phyloP scores from a whole-genome alignment of 2,113 vertebrate species.

The Aleadryas rufinucha region DNA sequence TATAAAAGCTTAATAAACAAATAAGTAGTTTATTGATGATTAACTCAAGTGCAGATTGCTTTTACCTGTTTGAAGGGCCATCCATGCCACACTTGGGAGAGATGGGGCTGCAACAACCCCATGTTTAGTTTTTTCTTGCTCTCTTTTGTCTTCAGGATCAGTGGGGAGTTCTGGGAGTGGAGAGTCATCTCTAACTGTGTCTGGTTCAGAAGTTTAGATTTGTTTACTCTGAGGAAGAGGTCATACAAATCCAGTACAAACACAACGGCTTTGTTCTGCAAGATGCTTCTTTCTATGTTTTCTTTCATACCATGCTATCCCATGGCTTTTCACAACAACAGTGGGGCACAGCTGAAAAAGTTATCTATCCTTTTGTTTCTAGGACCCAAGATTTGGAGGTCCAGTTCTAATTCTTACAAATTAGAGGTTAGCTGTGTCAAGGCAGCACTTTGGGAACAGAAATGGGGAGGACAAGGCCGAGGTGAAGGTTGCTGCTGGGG shows the following conservation, averaged over 20 bases:
- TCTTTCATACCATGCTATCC: slow-evolving; percentile 5
- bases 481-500: background rate
- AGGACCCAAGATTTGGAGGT: background rate
- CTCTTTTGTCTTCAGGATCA: background rate
- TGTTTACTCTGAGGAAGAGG: slow-evolving; percentile 41
- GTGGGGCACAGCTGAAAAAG: background rate
- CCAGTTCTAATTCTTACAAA: background rate
- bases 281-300: background rate
- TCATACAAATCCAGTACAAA: background rate
- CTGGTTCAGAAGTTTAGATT: slow-evolving; percentile 3
- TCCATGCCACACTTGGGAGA: background rate
- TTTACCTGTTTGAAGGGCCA: background rate
- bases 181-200: background rate
- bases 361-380: background rate
- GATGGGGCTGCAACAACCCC: background rate
- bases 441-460: background rate
- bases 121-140: background rate
- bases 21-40: background rate
- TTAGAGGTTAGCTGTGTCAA: background rate
- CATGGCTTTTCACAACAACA: background rate
- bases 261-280: background rate
- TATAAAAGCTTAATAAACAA: background rate
- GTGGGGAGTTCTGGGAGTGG: background rate
- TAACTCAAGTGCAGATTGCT: background rate
- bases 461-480: background rate